These are phyloP conservation scores for Scleropages formosus DNA, from an alignment of 2,797 vertebrate genomes.

Conservation along the genomic window DNA sequence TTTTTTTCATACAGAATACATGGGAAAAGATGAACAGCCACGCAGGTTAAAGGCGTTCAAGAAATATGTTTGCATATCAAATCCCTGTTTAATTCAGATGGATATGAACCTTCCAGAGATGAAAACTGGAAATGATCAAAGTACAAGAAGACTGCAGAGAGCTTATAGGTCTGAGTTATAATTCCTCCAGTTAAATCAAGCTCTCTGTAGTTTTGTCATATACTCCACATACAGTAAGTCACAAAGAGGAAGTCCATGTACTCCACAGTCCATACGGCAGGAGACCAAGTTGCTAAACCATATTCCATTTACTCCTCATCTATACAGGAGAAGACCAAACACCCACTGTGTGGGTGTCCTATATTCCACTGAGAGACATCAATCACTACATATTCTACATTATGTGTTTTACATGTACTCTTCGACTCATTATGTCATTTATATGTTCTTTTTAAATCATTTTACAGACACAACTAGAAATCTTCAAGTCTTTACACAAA, in stretches of 20 bases:
- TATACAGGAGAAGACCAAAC: background rate
- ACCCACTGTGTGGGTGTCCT: background rate
- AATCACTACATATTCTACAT: background rate
- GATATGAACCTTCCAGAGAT: constrained; percentile 34
- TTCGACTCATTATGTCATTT: background rate
- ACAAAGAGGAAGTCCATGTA: background rate
- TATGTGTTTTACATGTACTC: background rate
- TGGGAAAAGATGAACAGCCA: constrained; percentile 27
- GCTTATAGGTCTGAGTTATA: background rate
- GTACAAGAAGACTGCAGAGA: background rate
- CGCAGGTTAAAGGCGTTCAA: constrained; percentile 34
- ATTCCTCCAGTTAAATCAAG: too few relatives aligned
- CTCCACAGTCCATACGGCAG: background rate
- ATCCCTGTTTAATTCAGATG: constrained; percentile 47
- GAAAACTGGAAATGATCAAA: constrained; percentile 10
- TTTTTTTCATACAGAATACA: constrained; percentile 24
- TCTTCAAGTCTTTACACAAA: too few relatives aligned
- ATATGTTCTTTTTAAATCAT: too few relatives aligned
- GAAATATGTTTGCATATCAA: constrained; percentile 37
- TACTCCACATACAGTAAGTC: too few relatives aligned
- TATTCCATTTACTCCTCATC: background rate
- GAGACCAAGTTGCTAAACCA: too few relatives aligned
- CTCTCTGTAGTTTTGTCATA: background rate
- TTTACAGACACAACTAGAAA: too few relatives aligned
- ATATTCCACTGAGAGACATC: background rate